A percentile compares a stretch with the other conserved stretches of the same genome.
These are phyloP conservation scores for Coenonympha arcania DNA, from an alignment of 2,888 invertebrate genomes.

Conservation along the genomic window DNA sequence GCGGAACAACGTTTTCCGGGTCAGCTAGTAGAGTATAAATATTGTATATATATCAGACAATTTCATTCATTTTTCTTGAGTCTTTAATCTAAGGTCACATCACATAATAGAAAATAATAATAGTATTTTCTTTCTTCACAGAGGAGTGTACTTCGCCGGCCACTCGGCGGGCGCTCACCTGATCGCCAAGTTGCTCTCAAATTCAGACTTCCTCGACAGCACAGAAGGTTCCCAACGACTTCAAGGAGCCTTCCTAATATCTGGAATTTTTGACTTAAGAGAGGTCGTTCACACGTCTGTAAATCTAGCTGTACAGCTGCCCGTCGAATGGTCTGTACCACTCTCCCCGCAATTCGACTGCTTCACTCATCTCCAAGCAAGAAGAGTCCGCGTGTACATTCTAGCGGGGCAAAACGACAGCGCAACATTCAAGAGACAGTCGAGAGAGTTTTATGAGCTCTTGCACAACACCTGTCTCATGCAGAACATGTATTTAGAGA, in stretches of 20 bases:
- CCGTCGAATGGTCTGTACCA: constrained; percentile 64
- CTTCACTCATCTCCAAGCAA: constrained; percentile 53
- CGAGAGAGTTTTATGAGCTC: constrained; percentile 72
- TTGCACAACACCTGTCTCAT: constrained; percentile 67
- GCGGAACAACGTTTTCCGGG: too few species aligned
- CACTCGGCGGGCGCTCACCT: constrained; percentile 92
- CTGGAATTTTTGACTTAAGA: constrained; percentile 84
- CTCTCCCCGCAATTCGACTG: constrained; percentile 73
- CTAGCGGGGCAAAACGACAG: constrained; percentile 80
- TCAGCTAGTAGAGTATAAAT: too few species aligned
- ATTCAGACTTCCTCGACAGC: constrained; percentile 57
- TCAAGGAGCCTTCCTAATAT: constrained; percentile 79
- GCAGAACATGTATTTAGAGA: constrained; percentile 71
- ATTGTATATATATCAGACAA: too few species aligned
- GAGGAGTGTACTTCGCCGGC: constrained; percentile 82
- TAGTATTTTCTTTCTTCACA: constrained; percentile 46
- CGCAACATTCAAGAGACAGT: constrained; percentile 79
- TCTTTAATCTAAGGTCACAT: too few species aligned
- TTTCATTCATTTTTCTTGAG: too few species aligned
- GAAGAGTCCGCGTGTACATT: constrained; percentile 59
- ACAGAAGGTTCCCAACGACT: constrained; percentile 60
- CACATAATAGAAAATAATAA: too few species aligned
- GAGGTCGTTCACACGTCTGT: constrained; percentile 79
- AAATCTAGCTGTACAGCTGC: constrained; percentile 79
- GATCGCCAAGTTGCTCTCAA: constrained; percentile 76